A percentile compares a stretch with the other conserved stretches of the same genome.
Conservation (phyloP, 2,888 invertebrate genomes). For the Agrotis clavis region DNA sequence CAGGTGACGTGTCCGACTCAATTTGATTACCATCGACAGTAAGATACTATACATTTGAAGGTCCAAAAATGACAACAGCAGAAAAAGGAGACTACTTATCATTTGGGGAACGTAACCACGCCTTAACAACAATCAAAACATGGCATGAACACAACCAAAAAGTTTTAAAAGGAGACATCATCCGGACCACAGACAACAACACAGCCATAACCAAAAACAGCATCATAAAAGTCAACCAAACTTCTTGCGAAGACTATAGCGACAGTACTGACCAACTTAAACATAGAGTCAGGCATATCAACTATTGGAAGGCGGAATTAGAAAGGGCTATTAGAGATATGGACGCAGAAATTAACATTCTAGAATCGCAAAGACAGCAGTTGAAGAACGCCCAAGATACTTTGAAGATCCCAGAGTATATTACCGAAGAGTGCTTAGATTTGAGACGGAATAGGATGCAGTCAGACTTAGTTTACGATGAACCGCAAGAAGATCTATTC, state of each 20-base stretch:
- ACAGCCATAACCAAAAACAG: slow-evolving; percentile 86
- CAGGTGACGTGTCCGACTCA: neutral
- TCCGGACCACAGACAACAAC: slow-evolving; percentile 83
- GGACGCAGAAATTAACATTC: slow-evolving; percentile 81
- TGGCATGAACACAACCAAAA: slow-evolving; percentile 85
- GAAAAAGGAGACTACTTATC: slow-evolving; percentile 83
- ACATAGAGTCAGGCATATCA: slow-evolving; percentile 84
- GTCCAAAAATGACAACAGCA: slow-evolving; percentile 74
- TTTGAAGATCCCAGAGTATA: slow-evolving; percentile 80
- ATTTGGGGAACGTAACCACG: slow-evolving; percentile 80
- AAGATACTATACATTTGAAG: neutral
- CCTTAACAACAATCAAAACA: slow-evolving; percentile 77
- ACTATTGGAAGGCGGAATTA: slow-evolving; percentile 87
- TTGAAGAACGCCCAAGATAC: slow-evolving; percentile 85
- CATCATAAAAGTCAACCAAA: slow-evolving; percentile 87
- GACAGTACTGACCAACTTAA: slow-evolving; percentile 85
- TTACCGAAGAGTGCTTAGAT: slow-evolving; percentile 93
- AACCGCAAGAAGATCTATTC: slow-evolving; percentile 94
- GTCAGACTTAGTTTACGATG: slow-evolving; percentile 94
- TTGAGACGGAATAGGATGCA: slow-evolving; percentile 93
- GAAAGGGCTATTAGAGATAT: slow-evolving; percentile 86
- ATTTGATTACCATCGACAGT: neutral
- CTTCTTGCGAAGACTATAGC: slow-evolving; percentile 82
- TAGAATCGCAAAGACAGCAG: slow-evolving; percentile 86
- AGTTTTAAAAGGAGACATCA: slow-evolving; percentile 85